Conservation (phyloP, 2,797 vertebrate genomes). For the Paratrypauchen microcephalus region DNA sequence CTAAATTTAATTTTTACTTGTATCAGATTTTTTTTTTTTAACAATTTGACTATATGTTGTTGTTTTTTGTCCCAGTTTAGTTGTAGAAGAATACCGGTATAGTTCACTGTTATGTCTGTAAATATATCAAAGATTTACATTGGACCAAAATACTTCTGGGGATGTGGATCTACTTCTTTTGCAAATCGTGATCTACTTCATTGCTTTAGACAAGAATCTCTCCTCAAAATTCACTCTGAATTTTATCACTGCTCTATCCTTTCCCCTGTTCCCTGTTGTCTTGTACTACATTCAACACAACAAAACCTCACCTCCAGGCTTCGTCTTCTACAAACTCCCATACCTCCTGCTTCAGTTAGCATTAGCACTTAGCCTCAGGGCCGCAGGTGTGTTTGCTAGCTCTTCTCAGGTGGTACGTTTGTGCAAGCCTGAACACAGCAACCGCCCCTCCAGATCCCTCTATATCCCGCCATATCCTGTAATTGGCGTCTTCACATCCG, state of each 20-base stretch:
- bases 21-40: no score
- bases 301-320: constrained; percentile 6
- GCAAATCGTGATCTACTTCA: neutral
- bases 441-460: constrained; percentile 21
- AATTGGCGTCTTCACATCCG: constrained; percentile 46
- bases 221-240: neutral
- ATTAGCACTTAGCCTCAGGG: constrained; percentile 36
- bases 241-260: neutral
- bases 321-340: constrained; percentile 19
- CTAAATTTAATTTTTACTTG: no score
- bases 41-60: no score
- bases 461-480: constrained; percentile 46
- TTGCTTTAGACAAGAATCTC: neutral
- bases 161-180: neutral
- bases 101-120: neutral
- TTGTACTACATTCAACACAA: constrained; percentile 42
- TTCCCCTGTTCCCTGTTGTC: neutral
- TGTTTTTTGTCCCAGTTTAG: neutral
- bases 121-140: neutral
- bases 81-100: neutral
- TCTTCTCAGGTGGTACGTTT: constrained; percentile 40
- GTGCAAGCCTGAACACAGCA: constrained; percentile 61
- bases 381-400: constrained; percentile 55
- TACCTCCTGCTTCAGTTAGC: constrained; percentile 24
- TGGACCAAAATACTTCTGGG: neutral